Conservation (phyloP, 2,888 invertebrate species). For the Trissonchulus sp. region DNA sequence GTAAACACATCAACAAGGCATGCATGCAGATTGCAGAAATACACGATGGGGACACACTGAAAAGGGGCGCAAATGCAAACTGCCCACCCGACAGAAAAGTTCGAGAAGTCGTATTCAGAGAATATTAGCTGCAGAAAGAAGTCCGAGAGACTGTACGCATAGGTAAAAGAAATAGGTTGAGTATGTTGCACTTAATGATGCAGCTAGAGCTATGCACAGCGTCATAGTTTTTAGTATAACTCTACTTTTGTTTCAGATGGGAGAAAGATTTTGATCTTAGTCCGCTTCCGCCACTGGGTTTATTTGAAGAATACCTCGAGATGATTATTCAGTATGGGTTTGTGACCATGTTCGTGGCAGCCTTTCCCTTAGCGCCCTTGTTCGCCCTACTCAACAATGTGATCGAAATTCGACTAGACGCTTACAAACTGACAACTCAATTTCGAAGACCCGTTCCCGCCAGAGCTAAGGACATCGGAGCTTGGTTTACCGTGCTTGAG, state of each 20-base stretch:
- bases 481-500: conserved; percentile 71
- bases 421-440: conserved; percentile 76
- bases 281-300: conserved; percentile 38
- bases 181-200: no score
- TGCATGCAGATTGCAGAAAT: no score
- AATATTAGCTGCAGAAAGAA: no score
- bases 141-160: no score
- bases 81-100: no score
- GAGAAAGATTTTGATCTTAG: conserved; percentile 21
- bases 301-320: conserved; percentile 90
- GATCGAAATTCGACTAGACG: conserved; percentile 86
- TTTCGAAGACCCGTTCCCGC: conserved; percentile 67
- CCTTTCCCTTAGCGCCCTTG: conserved; percentile 67
- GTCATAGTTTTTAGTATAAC: no score
- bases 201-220: no score
- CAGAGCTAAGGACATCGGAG: conserved; percentile 30
- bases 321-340: conserved; percentile 96
- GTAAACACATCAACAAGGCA: no score
- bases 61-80: no score
- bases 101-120: no score
- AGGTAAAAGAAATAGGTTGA: no score
- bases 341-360: conserved; percentile 90
- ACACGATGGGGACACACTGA: no score
- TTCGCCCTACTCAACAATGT: conserved; percentile 90
- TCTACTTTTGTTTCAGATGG: conserved; percentile 26